A percentile compares a stretch with the other conserved stretches of the same genome.
These are phyloP conservation scores for Cisticola juncidis DNA, from an alignment of 2,113 vertebrate species.

Conservation along the genomic window DNA sequence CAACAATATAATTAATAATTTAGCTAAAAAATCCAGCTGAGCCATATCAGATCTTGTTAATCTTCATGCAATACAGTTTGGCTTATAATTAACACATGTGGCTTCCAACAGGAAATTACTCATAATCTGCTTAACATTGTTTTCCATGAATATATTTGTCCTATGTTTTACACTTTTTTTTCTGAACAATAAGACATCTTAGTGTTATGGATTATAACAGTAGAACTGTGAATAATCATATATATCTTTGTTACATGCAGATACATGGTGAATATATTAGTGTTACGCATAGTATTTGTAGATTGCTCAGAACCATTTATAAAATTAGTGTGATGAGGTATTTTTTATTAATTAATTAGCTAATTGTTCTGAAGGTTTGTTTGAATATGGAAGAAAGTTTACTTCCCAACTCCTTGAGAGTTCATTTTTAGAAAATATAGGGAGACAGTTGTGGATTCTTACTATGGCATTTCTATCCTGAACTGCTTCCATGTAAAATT, in stretches of 20 bases:
- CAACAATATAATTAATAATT: background rate
- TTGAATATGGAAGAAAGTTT: background rate
- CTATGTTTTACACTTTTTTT: background rate
- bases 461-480: background rate
- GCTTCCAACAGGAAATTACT: conserved; percentile 48
- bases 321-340: background rate
- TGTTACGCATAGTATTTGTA: background rate
- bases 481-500: background rate
- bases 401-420: background rate
- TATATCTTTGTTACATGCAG: background rate
- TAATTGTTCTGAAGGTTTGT: background rate
- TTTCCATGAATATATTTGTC: background rate
- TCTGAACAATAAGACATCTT: background rate
- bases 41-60: background rate
- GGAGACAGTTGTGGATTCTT: background rate
- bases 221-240: background rate
- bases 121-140: background rate
- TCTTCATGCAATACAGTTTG: background rate
- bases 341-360: background rate
- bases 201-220: background rate
- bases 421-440: background rate
- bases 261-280: background rate
- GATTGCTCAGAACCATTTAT: background rate
- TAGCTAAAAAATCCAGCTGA: background rate
- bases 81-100: background rate